phyloP scores from a whole-genome alignment of 2,113 vertebrate species.

The Pristiophorus japonicus region DNA sequence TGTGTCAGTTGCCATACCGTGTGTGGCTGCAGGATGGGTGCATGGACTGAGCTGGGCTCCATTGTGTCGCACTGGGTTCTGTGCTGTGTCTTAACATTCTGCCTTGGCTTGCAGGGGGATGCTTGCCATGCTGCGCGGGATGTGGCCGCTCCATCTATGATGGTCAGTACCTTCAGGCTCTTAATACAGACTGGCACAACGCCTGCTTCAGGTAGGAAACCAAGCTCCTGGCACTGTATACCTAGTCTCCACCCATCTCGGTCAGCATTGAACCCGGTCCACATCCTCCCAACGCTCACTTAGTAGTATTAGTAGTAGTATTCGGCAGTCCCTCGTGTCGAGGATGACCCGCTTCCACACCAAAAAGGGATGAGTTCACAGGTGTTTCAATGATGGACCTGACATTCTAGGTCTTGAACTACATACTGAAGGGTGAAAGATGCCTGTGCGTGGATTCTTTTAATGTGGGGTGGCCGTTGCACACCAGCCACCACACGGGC shows the following conservation, averaged over 20 bases:
- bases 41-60: not conserved
- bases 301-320: no score
- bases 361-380: no score
- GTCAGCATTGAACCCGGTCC: no score
- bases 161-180: slow-evolving; percentile 89
- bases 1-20: not conserved
- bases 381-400: no score
- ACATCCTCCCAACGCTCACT: no score
- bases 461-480: no score
- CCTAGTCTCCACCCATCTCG: not conserved
- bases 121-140: slow-evolving; percentile 84
- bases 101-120: slow-evolving; percentile 57
- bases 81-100: slow-evolving; percentile 7
- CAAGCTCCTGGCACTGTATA: not conserved
- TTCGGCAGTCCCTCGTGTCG: no score
- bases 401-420: no score
- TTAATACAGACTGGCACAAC: slow-evolving; percentile 80
- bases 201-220: slow-evolving; percentile 82
- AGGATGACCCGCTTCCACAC: no score
- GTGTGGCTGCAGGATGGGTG: not conserved
- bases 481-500: no score
- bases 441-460: no score
- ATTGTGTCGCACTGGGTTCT: not conserved
- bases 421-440: no score
- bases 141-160: slow-evolving; percentile 85